Percentiles rank a stretch among this genome's conserved stretches.
phyloP scores from a whole-genome alignment of 2,113 vertebrate species.

The Oenanthe melanoleuca region DNA sequence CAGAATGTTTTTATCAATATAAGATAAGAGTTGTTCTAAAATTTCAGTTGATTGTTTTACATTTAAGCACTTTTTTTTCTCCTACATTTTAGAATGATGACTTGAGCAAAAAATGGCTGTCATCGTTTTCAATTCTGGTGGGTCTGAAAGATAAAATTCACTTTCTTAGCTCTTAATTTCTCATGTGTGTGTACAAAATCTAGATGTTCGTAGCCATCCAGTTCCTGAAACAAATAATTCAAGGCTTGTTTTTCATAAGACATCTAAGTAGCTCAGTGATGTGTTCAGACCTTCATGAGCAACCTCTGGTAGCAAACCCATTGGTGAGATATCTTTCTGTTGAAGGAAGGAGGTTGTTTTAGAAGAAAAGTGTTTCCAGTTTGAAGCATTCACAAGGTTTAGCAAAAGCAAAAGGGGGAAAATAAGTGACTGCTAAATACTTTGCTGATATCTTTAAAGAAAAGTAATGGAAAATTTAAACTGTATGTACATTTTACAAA shows the following conservation, averaged over 20 bases:
- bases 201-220: background rate
- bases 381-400: conserved; percentile 13
- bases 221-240: background rate
- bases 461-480: conserved; percentile 69
- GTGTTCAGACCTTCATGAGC: background rate
- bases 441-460: conserved; percentile 60
- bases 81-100: background rate
- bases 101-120: background rate
- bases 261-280: background rate
- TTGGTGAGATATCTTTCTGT: background rate
- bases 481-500: conserved; percentile 64
- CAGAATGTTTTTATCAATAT: background rate
- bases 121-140: background rate
- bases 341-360: background rate
- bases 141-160: background rate
- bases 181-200: background rate
- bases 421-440: conserved; percentile 45
- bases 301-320: conserved; percentile 7
- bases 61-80: background rate
- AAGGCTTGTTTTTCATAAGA: background rate
- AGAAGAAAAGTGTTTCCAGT: conserved; percentile 47
- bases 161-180: background rate
- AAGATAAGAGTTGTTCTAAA: background rate
- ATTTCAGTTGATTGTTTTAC: background rate
- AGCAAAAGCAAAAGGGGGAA: conserved; percentile 39